Evolutionary conservation across 2,797 vertebrate species (phyloP), one percentile per base, ranked within the genome.

Genomic region (Lepilemur ruficaudatus): DNA sequence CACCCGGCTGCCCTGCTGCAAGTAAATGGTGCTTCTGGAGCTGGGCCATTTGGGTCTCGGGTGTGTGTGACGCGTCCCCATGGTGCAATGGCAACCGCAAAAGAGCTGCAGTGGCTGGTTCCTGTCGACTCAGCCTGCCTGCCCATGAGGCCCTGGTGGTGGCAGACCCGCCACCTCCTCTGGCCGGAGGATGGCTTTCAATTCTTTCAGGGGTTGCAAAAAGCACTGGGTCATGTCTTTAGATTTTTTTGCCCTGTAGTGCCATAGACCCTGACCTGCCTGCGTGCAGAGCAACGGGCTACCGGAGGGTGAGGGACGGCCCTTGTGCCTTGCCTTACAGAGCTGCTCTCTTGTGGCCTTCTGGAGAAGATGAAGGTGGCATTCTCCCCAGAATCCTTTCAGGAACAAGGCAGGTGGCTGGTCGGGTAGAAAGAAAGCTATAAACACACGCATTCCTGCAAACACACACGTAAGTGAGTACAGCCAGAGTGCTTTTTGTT

Each of bases 221-320:
- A 48, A 20, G 63, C 38, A 30, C 0, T 4, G 63, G 43, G 38
- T 50, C 61, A 35, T 43, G 28, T 52, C 61, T 9, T 52, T 22
- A 30, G 48, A 38, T 87, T 7, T 15, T 63, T 86, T 35, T n/a
- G 12, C 15, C 52, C 25, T 14, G 48, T 52, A 7, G 38, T 18
- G 8, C 20, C 20, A 3, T 17, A 23, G 59, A 35, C 17, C n/a
- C 43, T 41, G n/a, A 67, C 28, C 72, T 61, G 41, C 28, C 67
- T 17, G 13, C 25, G 3, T 25, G 0, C 5, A 18, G 63, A 65
- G 38, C 28, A 6, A 4, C 17, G 65, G 78, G 12, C 30, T 57
- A 3, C 25, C 0, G 1, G 35, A 52, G 41, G 32, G 32, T 0
- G 0, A 63, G 12, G 65, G 28, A 50, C 32, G 13, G 57, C 13